Evolutionary conservation across 1,140 invertebrate species (phyloP), one percentile per base, ranked within the genome.

Genomic region (Platorchestia sp.): DNA sequence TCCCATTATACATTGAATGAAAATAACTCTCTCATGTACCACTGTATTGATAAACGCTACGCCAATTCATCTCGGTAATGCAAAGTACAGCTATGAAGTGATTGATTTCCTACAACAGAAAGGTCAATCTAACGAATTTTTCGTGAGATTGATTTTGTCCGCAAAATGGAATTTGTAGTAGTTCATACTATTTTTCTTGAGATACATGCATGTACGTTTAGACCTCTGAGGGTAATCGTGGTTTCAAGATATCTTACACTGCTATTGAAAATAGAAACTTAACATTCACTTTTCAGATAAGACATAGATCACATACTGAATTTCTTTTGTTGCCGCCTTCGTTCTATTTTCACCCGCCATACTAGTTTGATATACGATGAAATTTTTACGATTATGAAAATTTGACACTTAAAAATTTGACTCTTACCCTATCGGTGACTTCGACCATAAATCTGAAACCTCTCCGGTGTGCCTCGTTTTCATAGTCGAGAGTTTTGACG

Each of bases 351-450:
- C 27, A 75, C 59, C 7, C 59, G 3, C 10, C 59, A 36, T 36
- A 10, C 59, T 36, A 36, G 59, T 75, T 3, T 36, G 59, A 75
- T 75, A 75, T 36, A 22, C 59, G 7, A 75, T 14, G 59, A 75
- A 75, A 36, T 75, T 51, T 75, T 75, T 10, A 75, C 59, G 59
- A 75, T 10, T 27, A 19, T 51, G 19, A n/a, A 51, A 51, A 51
- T 51, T 51, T 19, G 47, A 51, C 7, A 51, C 47, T 22, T 19
- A 75, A 36, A 75, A 75, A 75, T 75, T 75, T 75, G 27, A 14
- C 95, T 95, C 95, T 96, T 59, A 96, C 96, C 51, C 95, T 95
- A 45, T 96, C 96, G 7, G 96, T 96, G 45, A 96, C 96, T 93
- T 96, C 91, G 36, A 96, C 95, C 95, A 95, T 95, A 86, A 96